Evolutionary conservation across 1,140 invertebrate genomes (phyloP).

Genomic region (Polyergus mexicanus): DNA sequence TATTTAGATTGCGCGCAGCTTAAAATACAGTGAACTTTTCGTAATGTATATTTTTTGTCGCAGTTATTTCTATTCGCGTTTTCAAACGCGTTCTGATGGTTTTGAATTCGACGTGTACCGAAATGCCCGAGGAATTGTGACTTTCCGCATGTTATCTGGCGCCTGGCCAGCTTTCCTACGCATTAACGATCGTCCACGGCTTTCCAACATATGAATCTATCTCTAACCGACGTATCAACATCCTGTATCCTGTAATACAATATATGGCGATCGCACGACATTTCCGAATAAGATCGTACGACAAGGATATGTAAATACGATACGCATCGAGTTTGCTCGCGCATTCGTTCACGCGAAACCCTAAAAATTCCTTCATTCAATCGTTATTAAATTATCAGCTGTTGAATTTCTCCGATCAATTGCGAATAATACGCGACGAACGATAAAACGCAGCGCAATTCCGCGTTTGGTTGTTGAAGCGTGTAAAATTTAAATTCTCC

Average conservation of each 20-base stretch:
- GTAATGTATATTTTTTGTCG: neutral
- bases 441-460: neutral
- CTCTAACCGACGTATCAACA: constrained; percentile 35
- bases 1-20: neutral
- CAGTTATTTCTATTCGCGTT: constrained; percentile 3
- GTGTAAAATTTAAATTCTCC: constrained; percentile 32
- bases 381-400: constrained; percentile 51
- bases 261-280: neutral
- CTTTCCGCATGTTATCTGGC: constrained; percentile 26
- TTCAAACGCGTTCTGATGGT: neutral
- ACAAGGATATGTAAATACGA: neutral
- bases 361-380: constrained; percentile 16
- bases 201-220: constrained; percentile 69
- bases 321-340: neutral
- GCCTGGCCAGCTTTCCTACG: constrained; percentile 16
- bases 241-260: constrained; percentile 18
- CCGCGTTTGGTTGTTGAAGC: constrained; percentile 28
- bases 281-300: constrained; percentile 30
- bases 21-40: constrained; percentile 1
- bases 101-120: constrained; percentile 20
- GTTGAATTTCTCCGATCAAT: constrained; percentile 38
- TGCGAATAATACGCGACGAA: neutral
- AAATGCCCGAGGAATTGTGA: constrained; percentile 29
- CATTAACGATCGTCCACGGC: constrained; percentile 69
- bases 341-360: constrained; percentile 25